Evolutionary conservation across 2,797 vertebrate genomes (phyloP).

Genomic region (Pseudochromis fuscus): DNA sequence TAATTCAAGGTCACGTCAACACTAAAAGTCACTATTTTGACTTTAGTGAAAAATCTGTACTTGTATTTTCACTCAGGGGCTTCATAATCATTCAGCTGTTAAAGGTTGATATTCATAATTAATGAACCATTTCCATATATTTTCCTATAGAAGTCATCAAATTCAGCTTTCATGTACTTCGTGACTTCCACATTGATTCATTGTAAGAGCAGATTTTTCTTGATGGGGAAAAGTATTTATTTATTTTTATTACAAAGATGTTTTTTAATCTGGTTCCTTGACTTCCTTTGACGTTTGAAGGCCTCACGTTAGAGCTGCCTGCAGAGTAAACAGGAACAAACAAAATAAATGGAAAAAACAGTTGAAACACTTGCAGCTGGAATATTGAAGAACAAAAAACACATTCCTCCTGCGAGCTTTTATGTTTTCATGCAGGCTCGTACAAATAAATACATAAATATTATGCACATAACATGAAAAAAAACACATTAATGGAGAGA

Average conservation of each 20-base stretch:
- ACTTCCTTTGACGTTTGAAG: constrained; percentile 37
- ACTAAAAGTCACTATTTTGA: not conserved
- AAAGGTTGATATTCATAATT: not conserved
- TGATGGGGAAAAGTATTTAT: constrained; percentile 1
- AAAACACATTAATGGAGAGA: too few relatives aligned
- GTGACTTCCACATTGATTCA: too few relatives aligned
- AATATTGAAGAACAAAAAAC: too few relatives aligned
- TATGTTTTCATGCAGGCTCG: too few relatives aligned
- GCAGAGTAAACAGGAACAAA: constrained; percentile 73
- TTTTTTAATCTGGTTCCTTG: constrained; percentile 52
- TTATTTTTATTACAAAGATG: constrained; percentile 7
- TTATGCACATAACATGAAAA: too few relatives aligned
- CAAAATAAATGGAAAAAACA: constrained; percentile 26
- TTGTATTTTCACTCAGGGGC: not conserved
- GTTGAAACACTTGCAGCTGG: constrained; percentile 9
- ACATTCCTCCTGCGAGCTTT: too few relatives aligned
- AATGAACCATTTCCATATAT: not conserved
- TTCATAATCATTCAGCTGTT: not conserved
- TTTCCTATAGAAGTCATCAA: not conserved
- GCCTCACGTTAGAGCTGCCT: constrained; percentile 24
- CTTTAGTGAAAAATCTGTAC: constrained; percentile 1
- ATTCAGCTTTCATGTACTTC: not conserved
- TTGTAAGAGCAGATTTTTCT: constrained; percentile 9
- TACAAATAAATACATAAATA: too few relatives aligned
- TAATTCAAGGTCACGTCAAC: not conserved